Evolutionary conservation across 2,888 invertebrate genomes (phyloP).

Genomic region (Hydroisotoma schaefferi): DNA sequence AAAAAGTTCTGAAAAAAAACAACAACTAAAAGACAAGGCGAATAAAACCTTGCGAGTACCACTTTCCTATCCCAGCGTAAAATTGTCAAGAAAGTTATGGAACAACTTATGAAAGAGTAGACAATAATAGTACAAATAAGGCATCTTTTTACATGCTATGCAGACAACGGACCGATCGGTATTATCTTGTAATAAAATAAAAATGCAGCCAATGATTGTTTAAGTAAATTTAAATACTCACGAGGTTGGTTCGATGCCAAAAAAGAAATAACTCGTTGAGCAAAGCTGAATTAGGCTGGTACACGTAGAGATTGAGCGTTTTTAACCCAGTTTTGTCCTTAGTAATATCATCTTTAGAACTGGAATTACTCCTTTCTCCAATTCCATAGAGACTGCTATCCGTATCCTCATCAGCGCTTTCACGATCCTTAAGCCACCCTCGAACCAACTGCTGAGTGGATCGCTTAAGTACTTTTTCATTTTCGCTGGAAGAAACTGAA

Average conservation of each 20-base stretch:
- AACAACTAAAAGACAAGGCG: not conserved
- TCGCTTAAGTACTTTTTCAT: not conserved
- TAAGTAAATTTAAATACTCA: too few species aligned
- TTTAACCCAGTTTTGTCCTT: constrained; percentile 7
- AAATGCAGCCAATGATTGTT: too few species aligned
- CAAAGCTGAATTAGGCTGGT: constrained; percentile 42
- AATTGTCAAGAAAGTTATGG: too few species aligned
- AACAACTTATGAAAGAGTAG: too few species aligned
- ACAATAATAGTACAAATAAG: not conserved
- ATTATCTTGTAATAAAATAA: too few species aligned
- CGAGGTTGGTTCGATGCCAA: constrained; percentile 46
- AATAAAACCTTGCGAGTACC: not conserved
- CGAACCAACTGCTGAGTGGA: not conserved
- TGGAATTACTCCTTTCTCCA: not conserved
- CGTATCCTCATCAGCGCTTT: not conserved
- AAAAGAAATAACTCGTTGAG: constrained; percentile 46
- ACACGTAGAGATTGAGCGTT: constrained; percentile 44
- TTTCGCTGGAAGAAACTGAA: not conserved
- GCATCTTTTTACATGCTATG: not conserved
- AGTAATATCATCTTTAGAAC: not conserved
- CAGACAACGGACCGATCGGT: not conserved
- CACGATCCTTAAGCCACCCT: not conserved
- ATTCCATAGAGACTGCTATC: constrained; percentile 5
- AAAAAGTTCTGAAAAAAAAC: not conserved
- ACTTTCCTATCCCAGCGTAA: not conserved